A percentile compares a stretch with the other conserved stretches of the same genome.
Conservation (phyloP, 2,113 vertebrate species). For the Macheiramphus alcinus region DNA sequence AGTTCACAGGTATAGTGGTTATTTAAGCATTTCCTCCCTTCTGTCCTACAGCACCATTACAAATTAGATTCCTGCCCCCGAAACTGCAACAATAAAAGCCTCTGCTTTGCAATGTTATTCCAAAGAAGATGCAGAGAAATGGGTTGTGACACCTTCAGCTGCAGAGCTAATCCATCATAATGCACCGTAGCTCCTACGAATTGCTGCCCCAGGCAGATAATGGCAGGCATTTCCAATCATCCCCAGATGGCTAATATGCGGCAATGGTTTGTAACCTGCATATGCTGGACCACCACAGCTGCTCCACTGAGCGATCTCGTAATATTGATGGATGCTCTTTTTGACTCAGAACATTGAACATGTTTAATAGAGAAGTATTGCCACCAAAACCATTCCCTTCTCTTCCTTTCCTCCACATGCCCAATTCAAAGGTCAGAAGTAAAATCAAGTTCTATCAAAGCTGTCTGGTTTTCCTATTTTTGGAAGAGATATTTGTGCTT, state of each 20-base stretch:
- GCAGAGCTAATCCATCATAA: constrained; percentile 35
- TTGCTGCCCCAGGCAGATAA: background rate
- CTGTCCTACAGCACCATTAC: background rate
- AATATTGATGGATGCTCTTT: constrained; percentile 26
- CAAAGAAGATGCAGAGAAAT: constrained; percentile 33
- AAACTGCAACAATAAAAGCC: background rate
- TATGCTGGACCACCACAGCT: constrained; percentile 42
- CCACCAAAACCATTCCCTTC: constrained; percentile 1
- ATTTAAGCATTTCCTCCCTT: constrained; percentile 4
- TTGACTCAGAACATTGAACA: background rate
- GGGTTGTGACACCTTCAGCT: background rate
- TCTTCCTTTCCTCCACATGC: background rate
- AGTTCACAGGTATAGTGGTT: background rate
- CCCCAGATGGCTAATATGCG: constrained; percentile 34
- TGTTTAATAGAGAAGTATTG: constrained; percentile 16
- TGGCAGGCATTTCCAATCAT: background rate
- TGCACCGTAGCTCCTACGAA: background rate
- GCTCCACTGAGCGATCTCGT: constrained; percentile 1
- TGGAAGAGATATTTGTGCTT: background rate
- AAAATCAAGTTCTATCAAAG: constrained; percentile 21
- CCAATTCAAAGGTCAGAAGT: constrained; percentile 12
- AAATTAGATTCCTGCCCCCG: background rate
- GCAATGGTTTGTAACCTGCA: constrained; percentile 7
- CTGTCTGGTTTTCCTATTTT: background rate
- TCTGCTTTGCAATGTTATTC: background rate